phyloP scores from a whole-genome alignment of 2,113 vertebrate genomes.

The Hippolais icterina region DNA sequence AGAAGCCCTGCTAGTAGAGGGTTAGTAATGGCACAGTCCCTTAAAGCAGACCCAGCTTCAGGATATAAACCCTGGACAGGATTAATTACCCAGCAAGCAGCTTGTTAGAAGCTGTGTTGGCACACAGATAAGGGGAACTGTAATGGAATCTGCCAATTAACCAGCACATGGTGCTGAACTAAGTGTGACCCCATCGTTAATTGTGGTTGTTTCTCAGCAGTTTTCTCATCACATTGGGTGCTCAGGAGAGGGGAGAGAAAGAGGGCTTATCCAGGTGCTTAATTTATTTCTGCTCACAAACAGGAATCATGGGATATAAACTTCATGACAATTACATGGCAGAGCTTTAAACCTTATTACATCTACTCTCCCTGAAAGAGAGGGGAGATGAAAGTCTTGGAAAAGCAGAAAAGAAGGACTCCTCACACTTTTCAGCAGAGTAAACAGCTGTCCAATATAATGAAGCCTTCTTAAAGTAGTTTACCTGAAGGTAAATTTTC shows the following conservation, averaged over 20 bases:
- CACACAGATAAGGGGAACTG: constrained; percentile 62
- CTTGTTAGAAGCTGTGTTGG: constrained; percentile 70
- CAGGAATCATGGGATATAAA: constrained; percentile 38
- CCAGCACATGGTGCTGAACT: constrained; percentile 75
- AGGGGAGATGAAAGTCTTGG: constrained; percentile 30
- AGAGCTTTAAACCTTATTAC: constrained; percentile 11
- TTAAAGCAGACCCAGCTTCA: constrained; percentile 16
- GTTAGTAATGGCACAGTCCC: not conserved
- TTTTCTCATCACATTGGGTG: constrained; percentile 64
- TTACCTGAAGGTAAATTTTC: constrained; percentile 49
- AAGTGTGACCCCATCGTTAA: constrained; percentile 73
- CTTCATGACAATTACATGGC: constrained; percentile 18
- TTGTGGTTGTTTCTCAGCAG: constrained; percentile 73
- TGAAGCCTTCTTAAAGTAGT: not conserved
- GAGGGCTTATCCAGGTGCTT: constrained; percentile 1
- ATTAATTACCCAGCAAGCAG: constrained; percentile 70
- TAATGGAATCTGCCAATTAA: constrained; percentile 78
- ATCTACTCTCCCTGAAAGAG: constrained; percentile 8
- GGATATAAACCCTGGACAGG: constrained; percentile 47
- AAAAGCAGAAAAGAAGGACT: constrained; percentile 19
- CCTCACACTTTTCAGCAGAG: constrained; percentile 7
- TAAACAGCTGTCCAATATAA: constrained; percentile 40
- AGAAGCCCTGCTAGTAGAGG: not conserved
- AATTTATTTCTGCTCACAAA: constrained; percentile 64
- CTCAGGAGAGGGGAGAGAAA: not conserved